Conservation (phyloP, 2,113 vertebrate genomes). For the Oncorhynchus clarkii region DNA sequence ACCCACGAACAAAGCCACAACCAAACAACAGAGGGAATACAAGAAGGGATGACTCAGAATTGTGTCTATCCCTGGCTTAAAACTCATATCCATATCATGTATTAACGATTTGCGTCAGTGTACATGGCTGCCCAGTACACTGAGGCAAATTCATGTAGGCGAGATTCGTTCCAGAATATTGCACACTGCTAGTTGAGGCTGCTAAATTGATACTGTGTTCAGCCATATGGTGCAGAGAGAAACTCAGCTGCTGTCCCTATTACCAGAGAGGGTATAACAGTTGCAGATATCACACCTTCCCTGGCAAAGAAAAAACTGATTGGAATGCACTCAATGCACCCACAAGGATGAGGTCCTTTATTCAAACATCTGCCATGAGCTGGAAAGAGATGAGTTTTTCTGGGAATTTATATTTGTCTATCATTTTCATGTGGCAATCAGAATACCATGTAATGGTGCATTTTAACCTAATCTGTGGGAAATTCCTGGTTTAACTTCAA, state of each 20-base stretch:
- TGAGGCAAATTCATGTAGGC: background rate
- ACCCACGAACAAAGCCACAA: background rate
- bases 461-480: background rate
- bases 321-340: slow-evolving; percentile 15
- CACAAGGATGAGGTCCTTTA: slow-evolving; percentile 2
- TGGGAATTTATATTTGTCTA: background rate
- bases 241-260: slow-evolving; percentile 5
- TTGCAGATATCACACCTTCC: slow-evolving; percentile 15
- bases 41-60: background rate
- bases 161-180: slow-evolving; percentile 18
- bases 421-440: background rate
- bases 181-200: slow-evolving; percentile 4
- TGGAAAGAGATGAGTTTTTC: background rate
- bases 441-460: background rate
- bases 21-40: background rate
- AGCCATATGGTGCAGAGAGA: slow-evolving; percentile 1
- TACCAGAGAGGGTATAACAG: background rate
- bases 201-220: slow-evolving; percentile 15
- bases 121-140: slow-evolving; percentile 16
- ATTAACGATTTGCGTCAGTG: slow-evolving; percentile 15
- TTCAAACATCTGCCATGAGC: slow-evolving; percentile 5
- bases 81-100: background rate
- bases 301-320: slow-evolving; percentile 18
- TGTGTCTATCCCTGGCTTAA: background rate
- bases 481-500: background rate